Evolutionary conservation across 2,888 invertebrate genomes (phyloP), one percentile per base, ranked within the genome.

Genomic region (Parnassius apollo): DNA sequence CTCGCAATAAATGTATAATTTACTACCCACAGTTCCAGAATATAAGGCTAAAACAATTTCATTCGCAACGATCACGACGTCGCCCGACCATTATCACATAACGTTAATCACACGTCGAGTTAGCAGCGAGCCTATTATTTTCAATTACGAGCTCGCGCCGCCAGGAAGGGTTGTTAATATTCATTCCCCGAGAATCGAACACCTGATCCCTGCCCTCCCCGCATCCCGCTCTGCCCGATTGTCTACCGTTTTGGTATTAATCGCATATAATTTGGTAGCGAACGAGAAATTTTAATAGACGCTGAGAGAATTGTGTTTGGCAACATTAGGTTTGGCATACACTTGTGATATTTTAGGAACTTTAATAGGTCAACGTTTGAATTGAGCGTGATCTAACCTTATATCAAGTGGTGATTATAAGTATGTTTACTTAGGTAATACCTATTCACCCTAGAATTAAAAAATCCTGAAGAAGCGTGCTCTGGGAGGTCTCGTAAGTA

Each of bases 131-230:
- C 78, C 88, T 83, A 90, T 91, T 88, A 89, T 83, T 91, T 82
- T 88, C 89, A 86, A 88, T 90, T 89, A 89, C 76, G 54, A 51
- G 69, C 68, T 65, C 70, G 71, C 72, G 72, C 67, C 68, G 68
- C 66, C 71, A 75, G 76, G 82, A 89, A 89, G 88, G 89, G 88
- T 88, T 90, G 88, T 91, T 91, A 88, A 88, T 90, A 88, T 89
- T 85, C 86, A 88, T 89, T 84, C 75, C 68, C 67, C 82, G 83
- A 82, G 79, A 76, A 72, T 73, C 78, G 74, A 77, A 75, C 83
- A 81, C 82, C 82, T 82, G 82, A 77, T 78, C 75, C 74, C 69
- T 45, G 46, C 50, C 42, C 59, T 53, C 65, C 66, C 67, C 59
- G 64, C 61, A 51, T 46, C 53, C 61, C 49, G 61, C 64, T 18